Evolutionary conservation across 2,797 vertebrate genomes (phyloP).

Genomic region (Cynodonichthys magdalenae): DNA sequence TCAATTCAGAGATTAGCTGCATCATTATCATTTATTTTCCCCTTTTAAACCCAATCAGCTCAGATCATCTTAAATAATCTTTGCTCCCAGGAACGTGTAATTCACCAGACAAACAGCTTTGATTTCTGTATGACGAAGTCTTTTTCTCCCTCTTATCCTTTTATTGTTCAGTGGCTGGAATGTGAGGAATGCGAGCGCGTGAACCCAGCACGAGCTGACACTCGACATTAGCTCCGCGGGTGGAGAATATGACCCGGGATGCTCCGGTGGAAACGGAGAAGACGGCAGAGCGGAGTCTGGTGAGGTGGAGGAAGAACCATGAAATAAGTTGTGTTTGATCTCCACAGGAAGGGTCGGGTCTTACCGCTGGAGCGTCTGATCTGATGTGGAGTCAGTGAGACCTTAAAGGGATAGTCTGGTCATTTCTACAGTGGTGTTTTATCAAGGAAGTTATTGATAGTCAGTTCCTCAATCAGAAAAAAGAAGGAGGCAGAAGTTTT

Average conservation of each 20-base stretch:
- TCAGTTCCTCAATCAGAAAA: too few relatives aligned
- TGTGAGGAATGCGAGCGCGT: slow-evolving; percentile 56
- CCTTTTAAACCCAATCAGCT: slow-evolving; percentile 13
- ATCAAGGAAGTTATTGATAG: too few relatives aligned
- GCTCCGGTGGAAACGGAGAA: slow-evolving; percentile 52
- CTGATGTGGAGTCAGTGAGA: slow-evolving; percentile 46
- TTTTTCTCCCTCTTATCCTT: slow-evolving; percentile 53
- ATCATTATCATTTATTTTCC: slow-evolving; percentile 10
- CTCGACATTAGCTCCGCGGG: slow-evolving; percentile 61
- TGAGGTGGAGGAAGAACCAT: slow-evolving; percentile 22
- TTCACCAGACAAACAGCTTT: slow-evolving; percentile 29
- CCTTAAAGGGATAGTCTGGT: slow-evolving; percentile 19
- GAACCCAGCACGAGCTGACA: slow-evolving; percentile 64
- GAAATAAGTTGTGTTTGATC: slow-evolving; percentile 69
- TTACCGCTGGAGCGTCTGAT: slow-evolving; percentile 54
- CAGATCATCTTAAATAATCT: slow-evolving; percentile 24
- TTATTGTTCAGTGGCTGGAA: slow-evolving; percentile 60
- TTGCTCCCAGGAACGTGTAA: slow-evolving; percentile 18
- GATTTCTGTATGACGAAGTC: slow-evolving; percentile 53
- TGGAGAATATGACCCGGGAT: slow-evolving; percentile 61
- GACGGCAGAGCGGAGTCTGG: slow-evolving; percentile 40
- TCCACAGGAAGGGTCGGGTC: slow-evolving; percentile 59
- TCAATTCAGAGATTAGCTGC: slow-evolving; percentile 15
- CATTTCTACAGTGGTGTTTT: too few relatives aligned
- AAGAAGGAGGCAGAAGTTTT: too few relatives aligned